Percentiles rank a stretch among this genome's conserved stretches.
phyloP scores from a whole-genome alignment of 2,888 invertebrate species.

The Halictus quadricinctus region DNA sequence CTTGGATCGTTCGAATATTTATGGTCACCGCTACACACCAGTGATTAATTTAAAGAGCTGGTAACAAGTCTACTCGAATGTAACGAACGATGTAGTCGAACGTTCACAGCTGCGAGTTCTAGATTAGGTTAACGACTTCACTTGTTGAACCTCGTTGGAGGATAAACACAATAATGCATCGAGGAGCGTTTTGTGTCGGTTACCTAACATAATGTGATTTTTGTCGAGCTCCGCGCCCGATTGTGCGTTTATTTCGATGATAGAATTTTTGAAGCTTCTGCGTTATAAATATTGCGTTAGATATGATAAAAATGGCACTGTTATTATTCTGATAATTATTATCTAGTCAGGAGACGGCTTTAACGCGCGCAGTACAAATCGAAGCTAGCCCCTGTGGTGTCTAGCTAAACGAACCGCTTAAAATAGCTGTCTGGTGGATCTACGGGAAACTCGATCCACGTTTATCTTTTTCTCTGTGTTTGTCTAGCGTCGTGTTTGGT shows the following conservation, averaged over 20 bases:
- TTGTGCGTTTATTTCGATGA: neutral
- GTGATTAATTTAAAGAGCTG: neutral
- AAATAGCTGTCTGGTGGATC: slow-evolving; percentile 39
- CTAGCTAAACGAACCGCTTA: slow-evolving; percentile 32
- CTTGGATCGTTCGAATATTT: neutral
- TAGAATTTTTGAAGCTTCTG: too few species aligned
- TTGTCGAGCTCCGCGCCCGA: neutral
- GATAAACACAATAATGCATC: neutral
- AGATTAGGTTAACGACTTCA: neutral
- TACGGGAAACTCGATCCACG: slow-evolving; percentile 39
- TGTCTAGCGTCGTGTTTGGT: slow-evolving; percentile 6
- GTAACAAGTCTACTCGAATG: neutral
- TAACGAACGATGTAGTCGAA: neutral
- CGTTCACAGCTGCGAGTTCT: neutral
- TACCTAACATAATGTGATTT: neutral
- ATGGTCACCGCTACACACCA: neutral
- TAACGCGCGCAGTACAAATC: neutral
- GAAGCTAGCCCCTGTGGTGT: slow-evolving; percentile 17
- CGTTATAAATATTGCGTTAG: neutral
- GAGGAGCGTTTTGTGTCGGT: neutral
- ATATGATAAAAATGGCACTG: neutral
- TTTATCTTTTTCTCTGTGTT: slow-evolving; percentile 19
- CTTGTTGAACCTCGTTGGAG: neutral
- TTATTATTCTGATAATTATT: neutral
- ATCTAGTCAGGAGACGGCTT: neutral